Evolutionary conservation across 2,888 invertebrate genomes (phyloP).

Genomic region (Catocala fraxini): DNA sequence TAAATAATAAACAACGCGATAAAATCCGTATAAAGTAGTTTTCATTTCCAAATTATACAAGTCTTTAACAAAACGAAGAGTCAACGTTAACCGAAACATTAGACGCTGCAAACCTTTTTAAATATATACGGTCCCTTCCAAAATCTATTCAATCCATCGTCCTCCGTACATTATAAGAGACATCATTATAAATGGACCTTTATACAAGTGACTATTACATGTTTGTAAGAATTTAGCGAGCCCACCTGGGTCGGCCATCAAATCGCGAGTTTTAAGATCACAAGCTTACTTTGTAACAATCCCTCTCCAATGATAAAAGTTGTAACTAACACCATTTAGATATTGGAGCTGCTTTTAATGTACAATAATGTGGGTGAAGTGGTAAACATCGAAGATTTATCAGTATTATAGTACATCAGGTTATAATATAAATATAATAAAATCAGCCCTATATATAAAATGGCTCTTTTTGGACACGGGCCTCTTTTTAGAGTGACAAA

Average conservation of each 20-base stretch:
- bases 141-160: background rate
- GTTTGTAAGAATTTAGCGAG: constrained; percentile 54
- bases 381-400: too few relatives aligned
- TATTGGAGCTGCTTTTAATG: constrained; percentile 2
- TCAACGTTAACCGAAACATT: background rate
- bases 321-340: constrained; percentile 39
- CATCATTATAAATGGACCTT: constrained; percentile 46
- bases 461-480: too few relatives aligned
- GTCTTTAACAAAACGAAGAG: background rate
- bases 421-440: too few relatives aligned
- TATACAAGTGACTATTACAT: constrained; percentile 40
- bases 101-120: background rate
- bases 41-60: too few relatives aligned
- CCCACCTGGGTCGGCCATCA: constrained; percentile 63
- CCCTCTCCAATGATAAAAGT: constrained; percentile 32
- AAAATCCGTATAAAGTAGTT: too few relatives aligned
- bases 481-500: too few relatives aligned
- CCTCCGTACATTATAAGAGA: background rate
- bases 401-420: too few relatives aligned
- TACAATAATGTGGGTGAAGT: too few relatives aligned
- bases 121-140: background rate
- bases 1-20: too few relatives aligned
- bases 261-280: constrained; percentile 66
- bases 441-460: too few relatives aligned
- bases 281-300: constrained; percentile 56